Conservation (phyloP, 2,888 invertebrate genomes). For the Branchinecta sandiegonensis region DNA sequence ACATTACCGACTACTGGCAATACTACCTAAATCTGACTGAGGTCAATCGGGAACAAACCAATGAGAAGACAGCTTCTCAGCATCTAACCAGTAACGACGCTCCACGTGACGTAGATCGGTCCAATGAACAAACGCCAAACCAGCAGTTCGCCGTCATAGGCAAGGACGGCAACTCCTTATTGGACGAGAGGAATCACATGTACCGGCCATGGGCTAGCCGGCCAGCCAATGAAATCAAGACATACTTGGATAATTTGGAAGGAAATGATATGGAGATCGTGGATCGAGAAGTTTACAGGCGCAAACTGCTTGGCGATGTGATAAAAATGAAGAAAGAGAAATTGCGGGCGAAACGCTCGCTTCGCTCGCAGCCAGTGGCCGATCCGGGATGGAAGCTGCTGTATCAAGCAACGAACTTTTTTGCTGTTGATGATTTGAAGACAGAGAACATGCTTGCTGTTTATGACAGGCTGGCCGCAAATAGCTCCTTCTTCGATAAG, state of each 20-base stretch:
- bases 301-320: background rate
- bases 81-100: background rate
- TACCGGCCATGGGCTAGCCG: background rate
- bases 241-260: background rate
- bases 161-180: background rate
- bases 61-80: background rate
- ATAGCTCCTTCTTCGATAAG: slow-evolving; percentile 20
- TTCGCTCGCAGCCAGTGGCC: background rate
- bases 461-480: slow-evolving; percentile 18
- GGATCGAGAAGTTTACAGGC: background rate
- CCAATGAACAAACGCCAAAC: background rate
- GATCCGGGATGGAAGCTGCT: slow-evolving; percentile 21
- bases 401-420: slow-evolving; percentile 22
- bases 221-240: background rate
- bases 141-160: background rate
- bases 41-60: background rate
- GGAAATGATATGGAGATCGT: background rate
- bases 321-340: too few relatives aligned
- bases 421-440: slow-evolving; percentile 19
- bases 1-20: slow-evolving; percentile 21
- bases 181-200: background rate
- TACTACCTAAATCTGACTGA: slow-evolving; percentile 20
- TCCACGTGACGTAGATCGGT: too few relatives aligned
- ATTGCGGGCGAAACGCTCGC: background rate
- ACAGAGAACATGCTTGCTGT: slow-evolving; percentile 16